Conservation (phyloP, 2,797 vertebrate genomes). For the Tinamus major region DNA sequence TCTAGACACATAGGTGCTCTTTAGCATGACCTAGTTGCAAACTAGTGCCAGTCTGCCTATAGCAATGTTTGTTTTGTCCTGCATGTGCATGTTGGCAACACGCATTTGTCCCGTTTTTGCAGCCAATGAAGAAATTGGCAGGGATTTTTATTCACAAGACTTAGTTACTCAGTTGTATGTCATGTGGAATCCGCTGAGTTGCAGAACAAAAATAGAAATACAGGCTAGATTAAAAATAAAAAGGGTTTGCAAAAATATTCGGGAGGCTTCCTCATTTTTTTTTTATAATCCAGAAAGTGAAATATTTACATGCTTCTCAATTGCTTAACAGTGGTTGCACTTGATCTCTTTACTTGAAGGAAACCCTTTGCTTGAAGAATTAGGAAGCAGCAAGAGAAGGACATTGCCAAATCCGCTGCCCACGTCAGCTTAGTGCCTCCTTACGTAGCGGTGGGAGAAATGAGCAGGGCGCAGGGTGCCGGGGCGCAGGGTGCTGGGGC, state of each 20-base stretch:
- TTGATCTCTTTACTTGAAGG: not conserved
- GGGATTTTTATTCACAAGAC: not conserved
- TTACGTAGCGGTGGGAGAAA: too few species aligned
- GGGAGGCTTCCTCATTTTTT: rapidly evolving
- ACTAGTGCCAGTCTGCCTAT: not conserved
- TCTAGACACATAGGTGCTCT: not conserved
- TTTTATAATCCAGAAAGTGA: not conserved
- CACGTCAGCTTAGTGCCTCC: not conserved
- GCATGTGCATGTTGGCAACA: not conserved
- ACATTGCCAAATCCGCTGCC: rapidly evolving
- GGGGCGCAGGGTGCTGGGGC: not conserved
- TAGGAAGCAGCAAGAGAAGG: rapidly evolving
- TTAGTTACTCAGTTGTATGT: not conserved
- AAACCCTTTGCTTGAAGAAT: not conserved
- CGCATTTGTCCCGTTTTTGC: not conserved
- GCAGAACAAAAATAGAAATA: not conserved
- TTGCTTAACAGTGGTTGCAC: not conserved
- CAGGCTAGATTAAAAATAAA: not conserved
- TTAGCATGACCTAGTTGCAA: not conserved
- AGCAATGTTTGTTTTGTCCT: not conserved
- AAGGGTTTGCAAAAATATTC: not conserved
- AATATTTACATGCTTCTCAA: not conserved
- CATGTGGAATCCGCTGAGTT: not conserved
- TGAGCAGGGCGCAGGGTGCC: not conserved
- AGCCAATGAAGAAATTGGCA: not conserved